A percentile compares a stretch with the other conserved stretches of the same genome.
Conservation (phyloP, 2,113 vertebrate genomes). For the Ailuropoda melanoleuca region DNA sequence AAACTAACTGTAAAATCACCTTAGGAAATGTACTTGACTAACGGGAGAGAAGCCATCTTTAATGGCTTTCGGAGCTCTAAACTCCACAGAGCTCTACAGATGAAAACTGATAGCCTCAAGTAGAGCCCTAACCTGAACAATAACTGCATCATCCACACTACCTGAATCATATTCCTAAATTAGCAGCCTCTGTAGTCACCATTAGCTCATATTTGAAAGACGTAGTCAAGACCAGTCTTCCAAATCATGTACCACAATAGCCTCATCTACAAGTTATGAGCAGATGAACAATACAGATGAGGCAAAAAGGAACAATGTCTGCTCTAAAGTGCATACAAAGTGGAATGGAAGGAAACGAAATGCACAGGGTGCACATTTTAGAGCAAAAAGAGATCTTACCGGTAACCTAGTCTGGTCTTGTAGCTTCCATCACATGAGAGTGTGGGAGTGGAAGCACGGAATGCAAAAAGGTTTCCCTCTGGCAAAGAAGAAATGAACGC, state of each 20-base stretch:
- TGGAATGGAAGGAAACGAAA: neutral
- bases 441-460: neutral
- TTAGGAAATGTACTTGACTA: constrained; percentile 37
- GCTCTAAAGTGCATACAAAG: neutral
- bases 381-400: neutral
- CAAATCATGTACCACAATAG: constrained; percentile 40
- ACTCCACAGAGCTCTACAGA: neutral
- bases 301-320: neutral
- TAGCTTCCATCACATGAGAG: neutral
- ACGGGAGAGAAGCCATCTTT: constrained; percentile 22
- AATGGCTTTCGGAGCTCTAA: neutral
- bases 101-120: constrained; percentile 2
- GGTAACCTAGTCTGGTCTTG: neutral
- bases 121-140: neutral
- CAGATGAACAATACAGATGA: constrained; percentile 33
- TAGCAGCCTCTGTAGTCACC: neutral
- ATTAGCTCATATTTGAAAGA: constrained; percentile 53
- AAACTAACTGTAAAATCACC: constrained; percentile 40
- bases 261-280: constrained; percentile 50
- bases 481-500: neutral
- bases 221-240: constrained; percentile 26
- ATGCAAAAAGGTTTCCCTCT: neutral
- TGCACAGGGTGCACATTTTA: neutral
- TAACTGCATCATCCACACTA: neutral
- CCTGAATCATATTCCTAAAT: constrained; percentile 40